These are phyloP conservation scores for Cantharis rufa DNA, from an alignment of 2,888 invertebrate genomes.

Conservation along the genomic window DNA sequence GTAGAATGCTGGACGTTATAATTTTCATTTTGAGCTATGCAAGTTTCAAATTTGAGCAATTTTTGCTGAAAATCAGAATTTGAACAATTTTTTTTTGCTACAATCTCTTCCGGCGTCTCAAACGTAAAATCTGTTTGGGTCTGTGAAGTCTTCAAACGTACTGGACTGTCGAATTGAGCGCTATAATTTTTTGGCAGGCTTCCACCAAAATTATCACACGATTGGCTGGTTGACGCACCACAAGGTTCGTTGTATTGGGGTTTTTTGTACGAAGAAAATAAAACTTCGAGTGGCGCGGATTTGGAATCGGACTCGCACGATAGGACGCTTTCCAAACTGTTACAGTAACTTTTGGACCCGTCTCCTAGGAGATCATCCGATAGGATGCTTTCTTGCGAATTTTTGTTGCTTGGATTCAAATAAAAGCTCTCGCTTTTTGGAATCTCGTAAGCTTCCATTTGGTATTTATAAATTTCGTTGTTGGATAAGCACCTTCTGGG, in stretches of 20 bases:
- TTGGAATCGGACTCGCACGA: conserved; percentile 80
- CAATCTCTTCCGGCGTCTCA: conserved; percentile 45
- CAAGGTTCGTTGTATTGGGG: not conserved
- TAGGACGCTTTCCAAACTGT: conserved; percentile 78
- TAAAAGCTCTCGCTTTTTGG: conserved; percentile 81
- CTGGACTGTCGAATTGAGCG: not conserved
- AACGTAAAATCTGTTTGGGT: conserved; percentile 52
- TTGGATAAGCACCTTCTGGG: conserved; percentile 75
- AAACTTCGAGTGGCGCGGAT: conserved; percentile 75
- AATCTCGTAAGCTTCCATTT: conserved; percentile 45
- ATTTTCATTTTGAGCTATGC: conserved; percentile 40
- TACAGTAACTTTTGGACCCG: conserved; percentile 64
- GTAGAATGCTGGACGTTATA: conserved; percentile 16
- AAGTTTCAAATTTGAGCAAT: conserved; percentile 51
- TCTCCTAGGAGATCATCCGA: conserved; percentile 67
- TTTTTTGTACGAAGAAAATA: conserved; percentile 58
- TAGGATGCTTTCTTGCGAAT: conserved; percentile 78
- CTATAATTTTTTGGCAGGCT: conserved; percentile 44
- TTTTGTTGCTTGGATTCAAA: conserved; percentile 68
- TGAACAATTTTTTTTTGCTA: conserved; percentile 45
- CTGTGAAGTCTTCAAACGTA: conserved; percentile 46
- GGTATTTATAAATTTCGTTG: conserved; percentile 69
- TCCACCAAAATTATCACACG: conserved; percentile 34
- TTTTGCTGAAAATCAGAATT: conserved; percentile 53
- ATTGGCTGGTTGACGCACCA: conserved; percentile 9